Evolutionary conservation across 2,888 invertebrate genomes (phyloP).

Genomic region (Keiferia lycopersicella): DNA sequence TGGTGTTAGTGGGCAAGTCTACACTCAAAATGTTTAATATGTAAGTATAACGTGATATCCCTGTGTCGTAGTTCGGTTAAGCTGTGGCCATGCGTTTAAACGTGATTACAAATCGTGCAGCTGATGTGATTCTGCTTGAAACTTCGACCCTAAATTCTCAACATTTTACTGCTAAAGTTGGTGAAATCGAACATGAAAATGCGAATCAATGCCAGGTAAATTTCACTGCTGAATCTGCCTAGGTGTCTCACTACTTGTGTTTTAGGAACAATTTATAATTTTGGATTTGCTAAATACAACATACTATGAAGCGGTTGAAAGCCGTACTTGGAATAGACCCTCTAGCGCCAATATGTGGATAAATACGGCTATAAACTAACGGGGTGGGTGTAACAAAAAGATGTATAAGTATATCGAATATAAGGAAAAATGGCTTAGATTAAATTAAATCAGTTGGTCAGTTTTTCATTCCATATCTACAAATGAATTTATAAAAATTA

Average conservation of each 20-base stretch:
- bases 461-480: too few relatives aligned
- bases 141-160: too few relatives aligned
- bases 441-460: too few relatives aligned
- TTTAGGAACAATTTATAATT: background rate
- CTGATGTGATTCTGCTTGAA: background rate
- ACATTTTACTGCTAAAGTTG: background rate
- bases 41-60: background rate
- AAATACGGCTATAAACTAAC: background rate
- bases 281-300: slow-evolving; percentile 2
- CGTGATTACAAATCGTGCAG: background rate
- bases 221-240: background rate
- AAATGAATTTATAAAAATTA: too few relatives aligned
- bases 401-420: background rate
- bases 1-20: background rate
- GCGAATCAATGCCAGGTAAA: background rate
- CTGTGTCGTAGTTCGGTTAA: background rate
- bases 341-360: background rate
- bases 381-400: background rate
- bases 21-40: background rate
- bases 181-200: background rate
- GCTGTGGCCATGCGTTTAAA: background rate
- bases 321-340: background rate
- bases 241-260: background rate
- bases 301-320: slow-evolving; percentile 4
- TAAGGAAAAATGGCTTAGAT: too few relatives aligned